These are phyloP conservation scores for Poliocrania exsul DNA, from an alignment of 2,797 vertebrate genomes.

Conservation along the genomic window DNA sequence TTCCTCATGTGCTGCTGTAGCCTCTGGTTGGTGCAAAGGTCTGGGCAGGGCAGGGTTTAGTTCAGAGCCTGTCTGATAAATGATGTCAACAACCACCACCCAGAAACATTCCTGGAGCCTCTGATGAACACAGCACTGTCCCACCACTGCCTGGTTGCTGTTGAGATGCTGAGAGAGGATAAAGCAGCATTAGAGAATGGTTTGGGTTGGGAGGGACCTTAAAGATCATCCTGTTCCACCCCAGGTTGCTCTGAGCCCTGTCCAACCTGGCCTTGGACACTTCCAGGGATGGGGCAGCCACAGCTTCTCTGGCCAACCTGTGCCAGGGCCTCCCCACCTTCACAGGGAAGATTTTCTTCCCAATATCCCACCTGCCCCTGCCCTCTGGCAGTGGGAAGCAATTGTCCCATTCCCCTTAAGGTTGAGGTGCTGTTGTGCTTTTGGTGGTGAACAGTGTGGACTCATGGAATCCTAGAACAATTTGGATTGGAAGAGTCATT, in stretches of 20 bases:
- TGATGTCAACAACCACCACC: not conserved
- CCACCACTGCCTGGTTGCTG: not conserved
- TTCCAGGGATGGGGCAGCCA: not conserved
- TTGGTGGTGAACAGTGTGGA: not conserved
- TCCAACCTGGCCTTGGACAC: not conserved
- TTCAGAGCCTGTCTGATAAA: not conserved
- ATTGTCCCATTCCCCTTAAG: not conserved
- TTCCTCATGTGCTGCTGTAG: not conserved
- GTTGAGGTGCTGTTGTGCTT: not conserved
- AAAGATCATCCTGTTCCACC: not conserved
- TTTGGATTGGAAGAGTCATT: not conserved
- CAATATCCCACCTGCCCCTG: too few relatives aligned
- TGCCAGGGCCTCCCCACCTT: not conserved
- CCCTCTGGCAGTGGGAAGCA: not conserved
- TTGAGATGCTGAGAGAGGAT: not conserved
- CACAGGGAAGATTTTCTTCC: not conserved
- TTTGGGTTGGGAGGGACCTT: not conserved
- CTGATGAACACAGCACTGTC: accelerated
- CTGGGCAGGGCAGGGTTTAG: not conserved
- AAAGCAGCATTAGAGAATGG: not conserved
- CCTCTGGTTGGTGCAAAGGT: not conserved
- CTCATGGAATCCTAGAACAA: not conserved
- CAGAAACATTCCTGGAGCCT: not conserved
- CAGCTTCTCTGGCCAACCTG: not conserved
- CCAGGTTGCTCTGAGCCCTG: not conserved